These are phyloP conservation scores for Laticauda laticaudata DNA, from an alignment of 2,113 vertebrate species.

Conservation along the genomic window DNA sequence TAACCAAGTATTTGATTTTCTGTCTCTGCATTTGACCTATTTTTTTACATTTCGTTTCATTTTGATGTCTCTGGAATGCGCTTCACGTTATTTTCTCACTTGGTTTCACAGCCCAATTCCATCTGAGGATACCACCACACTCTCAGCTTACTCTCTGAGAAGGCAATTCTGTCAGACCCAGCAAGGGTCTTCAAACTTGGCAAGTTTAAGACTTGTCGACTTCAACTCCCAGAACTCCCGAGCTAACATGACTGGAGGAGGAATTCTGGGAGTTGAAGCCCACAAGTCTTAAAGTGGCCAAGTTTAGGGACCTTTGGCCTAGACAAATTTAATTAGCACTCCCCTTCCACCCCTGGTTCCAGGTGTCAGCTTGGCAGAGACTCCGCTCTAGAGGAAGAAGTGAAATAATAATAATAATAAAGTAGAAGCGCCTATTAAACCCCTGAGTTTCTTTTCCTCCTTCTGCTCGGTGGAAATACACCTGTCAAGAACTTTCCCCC, in stretches of 20 bases:
- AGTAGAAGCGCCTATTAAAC: neutral
- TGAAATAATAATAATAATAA: neutral
- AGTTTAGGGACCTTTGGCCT: neutral
- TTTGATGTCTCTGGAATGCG: neutral
- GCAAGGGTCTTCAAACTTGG: too few species aligned
- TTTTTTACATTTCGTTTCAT: neutral
- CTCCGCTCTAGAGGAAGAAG: neutral
- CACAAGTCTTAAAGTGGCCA: too few species aligned
- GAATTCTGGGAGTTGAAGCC: too few species aligned
- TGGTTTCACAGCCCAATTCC: neutral
- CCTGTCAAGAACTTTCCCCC: neutral
- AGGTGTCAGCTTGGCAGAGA: neutral
- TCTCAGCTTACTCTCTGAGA: neutral
- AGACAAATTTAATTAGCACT: slow-evolving; percentile 37
- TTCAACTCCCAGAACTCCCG: too few species aligned
- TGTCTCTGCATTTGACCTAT: neutral
- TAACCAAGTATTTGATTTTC: neutral
- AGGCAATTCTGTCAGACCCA: neutral
- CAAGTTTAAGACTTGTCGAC: neutral
- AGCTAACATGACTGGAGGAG: too few species aligned
- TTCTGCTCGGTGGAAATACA: neutral
- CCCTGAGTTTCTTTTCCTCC: neutral
- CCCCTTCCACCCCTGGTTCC: slow-evolving; percentile 9
- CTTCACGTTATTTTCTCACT: neutral
- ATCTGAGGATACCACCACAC: neutral